phyloP scores from a whole-genome alignment of 1,140 invertebrate species.

The Lutraria rhynchaena region DNA sequence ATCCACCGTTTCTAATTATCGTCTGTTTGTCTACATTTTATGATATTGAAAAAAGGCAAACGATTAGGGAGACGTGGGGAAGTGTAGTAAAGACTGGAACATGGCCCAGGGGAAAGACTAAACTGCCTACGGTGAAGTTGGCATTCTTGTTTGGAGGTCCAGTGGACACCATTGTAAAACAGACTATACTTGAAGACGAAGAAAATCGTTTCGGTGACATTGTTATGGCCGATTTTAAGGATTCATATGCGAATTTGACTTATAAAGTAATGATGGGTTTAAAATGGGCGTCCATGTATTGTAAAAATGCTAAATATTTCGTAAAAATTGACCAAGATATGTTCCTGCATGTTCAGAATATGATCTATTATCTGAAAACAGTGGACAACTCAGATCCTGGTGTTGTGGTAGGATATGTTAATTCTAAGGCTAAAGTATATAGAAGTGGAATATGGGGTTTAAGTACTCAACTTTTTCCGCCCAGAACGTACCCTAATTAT shows the following conservation, averaged over 20 bases:
- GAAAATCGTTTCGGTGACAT: constrained; percentile 23
- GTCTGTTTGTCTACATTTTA: constrained; percentile 3
- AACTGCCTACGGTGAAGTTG: neutral
- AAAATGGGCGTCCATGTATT: constrained; percentile 89
- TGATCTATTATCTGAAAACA: constrained; percentile 82
- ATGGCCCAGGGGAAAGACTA: neutral
- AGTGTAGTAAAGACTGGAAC: neutral
- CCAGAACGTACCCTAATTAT: constrained; percentile 74
- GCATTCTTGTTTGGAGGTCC: constrained; percentile 29
- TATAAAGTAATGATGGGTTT: constrained; percentile 82
- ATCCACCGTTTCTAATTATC: constrained; percentile 17
- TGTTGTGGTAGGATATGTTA: neutral
- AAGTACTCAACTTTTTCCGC: constrained; percentile 35
- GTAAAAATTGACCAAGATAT: constrained; percentile 84
- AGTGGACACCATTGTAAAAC: neutral
- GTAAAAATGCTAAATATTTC: constrained; percentile 83
- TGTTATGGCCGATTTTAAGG: constrained; percentile 27
- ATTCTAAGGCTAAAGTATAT: neutral
- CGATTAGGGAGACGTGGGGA: constrained; percentile 32
- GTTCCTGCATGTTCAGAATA: constrained; percentile 81
- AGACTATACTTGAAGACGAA: constrained; percentile 6
- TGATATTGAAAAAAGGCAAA: constrained; percentile 26
- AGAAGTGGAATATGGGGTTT: constrained; percentile 32
- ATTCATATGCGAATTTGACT: constrained; percentile 45
- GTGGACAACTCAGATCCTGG: neutral